Evolutionary conservation across 1,140 invertebrate genomes (phyloP), one percentile per base, ranked within the genome.

Genomic region (Bicyclus anynana): DNA sequence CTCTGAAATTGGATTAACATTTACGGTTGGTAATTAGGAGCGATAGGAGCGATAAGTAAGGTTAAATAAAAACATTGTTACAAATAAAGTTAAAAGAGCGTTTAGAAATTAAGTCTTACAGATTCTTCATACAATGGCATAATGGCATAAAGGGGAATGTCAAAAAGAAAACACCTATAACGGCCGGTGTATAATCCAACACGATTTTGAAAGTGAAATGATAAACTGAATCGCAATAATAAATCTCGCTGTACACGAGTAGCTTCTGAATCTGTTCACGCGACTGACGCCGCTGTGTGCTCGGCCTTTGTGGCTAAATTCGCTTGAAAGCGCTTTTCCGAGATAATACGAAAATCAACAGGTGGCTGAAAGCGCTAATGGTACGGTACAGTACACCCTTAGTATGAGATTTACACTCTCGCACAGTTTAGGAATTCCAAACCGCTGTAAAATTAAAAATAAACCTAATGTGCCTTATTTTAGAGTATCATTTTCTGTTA

Each of bases 171-270:
- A 33, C n/a, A 33, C 9, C 10, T 12, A 0, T 12, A 33, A 10
- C 10, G 29, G 12, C 10, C 29, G 29, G 29, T 12, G 29, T 33
- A 33, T 33, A 33, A 75, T 69, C 71, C 60, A 65, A 76, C 77
- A 80, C 74, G 75, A 73, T 72, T 74, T 72, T 62, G 77, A 80
- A 80, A 83, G 80, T 80, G 75, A 82, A 82, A 82, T 69, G 77
- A 72, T 69, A 67, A 68, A 64, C 64, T 67, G 65, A 67, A 68
- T 66, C 69, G 65, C 60, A 67, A 70, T 74, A 78, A 76, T 82
- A 77, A 79, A 79, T 79, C 74, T 70, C 64, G 52, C 33, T 48
- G 53, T 62, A 65, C 59, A 69, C 55, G 58, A 54, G 68, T 59
- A 55, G 58, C n/a, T 13, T 35, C 18, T 33, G 27, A 1, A 18